Base-by-base conservation (phyloP, 2,113 vertebrate genomes). In the Neotoma lepida region DNA sequence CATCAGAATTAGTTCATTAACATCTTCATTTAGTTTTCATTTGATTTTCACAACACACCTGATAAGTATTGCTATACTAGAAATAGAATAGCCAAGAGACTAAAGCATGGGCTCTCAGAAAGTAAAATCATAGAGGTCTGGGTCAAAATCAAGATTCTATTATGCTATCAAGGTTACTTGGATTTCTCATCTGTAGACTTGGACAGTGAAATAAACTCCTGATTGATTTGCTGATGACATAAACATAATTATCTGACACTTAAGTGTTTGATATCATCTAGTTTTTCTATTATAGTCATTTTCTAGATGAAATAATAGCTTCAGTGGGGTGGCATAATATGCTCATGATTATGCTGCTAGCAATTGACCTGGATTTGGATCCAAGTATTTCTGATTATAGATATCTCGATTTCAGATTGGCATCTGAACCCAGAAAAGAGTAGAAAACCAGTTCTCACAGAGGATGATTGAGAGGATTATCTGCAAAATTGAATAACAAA, bases 221-320 rank as follows among this genome's bases (percentile, higher is more conserved):
- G 30, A 66, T 4, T 78, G 44, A 86, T 39, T 90, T 90, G 4
- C 73, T 93, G 35, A 58, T 86, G 74, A 2, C 7, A 70, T 89
- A 96, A 94, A 90, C 78, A 41, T 41, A 88, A 85, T 74, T 88
- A 61, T 64, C 8, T 44, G n/a, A 70, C 12, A 51, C 1, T 41
- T 39, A 56, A 63, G 18, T 73, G 9, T 63, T 74, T 46, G 66
- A 54, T 51, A 74, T 63, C 68, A 88, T 54, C 44, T 28, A 22
- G 82, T 90, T 80, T 89, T 92, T 95, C 54, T 61, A 80, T 71
- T 82, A 51, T n/a, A 58, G 56, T 44, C 26, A 56, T 74, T 91
- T 92, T 90, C 89, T 5, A 68, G 39, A 74, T 78, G 14, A 94
- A 22, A 71, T 86, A 66, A 91, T 35, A 80, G 20, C 54, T 49